These are phyloP conservation scores for Sparidentex hasta DNA, from an alignment of 2,797 vertebrate genomes.

Conservation along the genomic window DNA sequence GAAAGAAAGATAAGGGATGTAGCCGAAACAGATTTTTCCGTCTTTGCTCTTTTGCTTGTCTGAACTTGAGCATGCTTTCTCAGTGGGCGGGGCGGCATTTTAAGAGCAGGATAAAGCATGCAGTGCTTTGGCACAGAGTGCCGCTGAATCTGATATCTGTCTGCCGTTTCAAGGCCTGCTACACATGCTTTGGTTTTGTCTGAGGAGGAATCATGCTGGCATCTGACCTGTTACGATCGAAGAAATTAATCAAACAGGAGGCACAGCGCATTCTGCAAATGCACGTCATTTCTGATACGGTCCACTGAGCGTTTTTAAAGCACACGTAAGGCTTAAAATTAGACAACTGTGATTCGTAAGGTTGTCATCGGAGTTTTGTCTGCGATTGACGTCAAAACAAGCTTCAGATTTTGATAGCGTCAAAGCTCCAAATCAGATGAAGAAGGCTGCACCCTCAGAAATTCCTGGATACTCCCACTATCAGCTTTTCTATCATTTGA, in stretches of 20 bases:
- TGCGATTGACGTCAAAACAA: constrained; percentile 32
- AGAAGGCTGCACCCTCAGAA: background rate
- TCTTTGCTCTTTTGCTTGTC: constrained; percentile 60
- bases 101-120: constrained; percentile 64
- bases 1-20: constrained; percentile 19
- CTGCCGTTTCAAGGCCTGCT: constrained; percentile 46
- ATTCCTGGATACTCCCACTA: background rate
- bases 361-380: constrained; percentile 2
- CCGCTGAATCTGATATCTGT: constrained; percentile 58
- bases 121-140: constrained; percentile 54
- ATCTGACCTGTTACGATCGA: constrained; percentile 24
- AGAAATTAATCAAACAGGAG: constrained; percentile 21
- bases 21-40: constrained; percentile 51
- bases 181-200: constrained; percentile 41
- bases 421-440: constrained; percentile 14
- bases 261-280: background rate
- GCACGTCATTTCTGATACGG: background rate
- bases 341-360: background rate
- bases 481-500: constrained; percentile 22
- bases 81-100: constrained; percentile 62
- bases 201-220: constrained; percentile 33
- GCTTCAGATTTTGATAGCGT: constrained; percentile 4
- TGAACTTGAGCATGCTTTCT: constrained; percentile 69
- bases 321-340: constrained; percentile 1
- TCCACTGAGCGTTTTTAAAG: background rate